These are phyloP conservation scores for Macrobrachium nipponense DNA, from an alignment of 1,140 invertebrate species.

Conservation along the genomic window DNA sequence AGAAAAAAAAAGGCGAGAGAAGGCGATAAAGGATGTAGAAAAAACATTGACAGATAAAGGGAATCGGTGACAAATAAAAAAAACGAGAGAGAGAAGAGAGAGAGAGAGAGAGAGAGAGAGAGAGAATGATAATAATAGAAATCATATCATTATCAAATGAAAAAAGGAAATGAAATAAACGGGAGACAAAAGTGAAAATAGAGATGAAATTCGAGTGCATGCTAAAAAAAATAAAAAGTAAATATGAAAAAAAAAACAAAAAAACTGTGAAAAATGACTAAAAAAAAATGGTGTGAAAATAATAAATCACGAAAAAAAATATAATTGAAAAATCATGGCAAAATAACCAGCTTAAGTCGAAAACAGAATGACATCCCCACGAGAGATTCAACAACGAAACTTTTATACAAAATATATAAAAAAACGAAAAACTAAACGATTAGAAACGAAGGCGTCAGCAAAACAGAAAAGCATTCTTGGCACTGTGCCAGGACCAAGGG, in stretches of 20 bases:
- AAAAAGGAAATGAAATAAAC: background rate
- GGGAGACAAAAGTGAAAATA: background rate
- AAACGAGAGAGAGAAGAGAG: conserved; percentile 24
- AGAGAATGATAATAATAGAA: background rate
- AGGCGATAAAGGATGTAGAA: background rate
- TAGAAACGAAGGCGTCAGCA: no score
- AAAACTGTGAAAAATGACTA: background rate
- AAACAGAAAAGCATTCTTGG: no score
- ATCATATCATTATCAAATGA: background rate
- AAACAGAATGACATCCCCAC: no score
- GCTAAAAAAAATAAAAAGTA: background rate
- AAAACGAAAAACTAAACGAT: no score
- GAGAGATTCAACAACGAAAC: no score
- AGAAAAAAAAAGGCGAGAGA: background rate
- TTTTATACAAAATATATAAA: no score
- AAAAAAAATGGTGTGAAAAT: background rate
- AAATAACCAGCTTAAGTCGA: background rate
- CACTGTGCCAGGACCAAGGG: no score
- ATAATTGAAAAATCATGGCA: background rate
- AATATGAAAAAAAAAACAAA: background rate
- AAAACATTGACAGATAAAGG: background rate
- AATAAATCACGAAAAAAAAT: background rate
- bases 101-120: conserved; percentile 24
- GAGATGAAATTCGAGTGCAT: background rate
- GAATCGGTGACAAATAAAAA: background rate